Conservation (phyloP, 2,888 invertebrate species). For the Erpobdella octoculata region DNA sequence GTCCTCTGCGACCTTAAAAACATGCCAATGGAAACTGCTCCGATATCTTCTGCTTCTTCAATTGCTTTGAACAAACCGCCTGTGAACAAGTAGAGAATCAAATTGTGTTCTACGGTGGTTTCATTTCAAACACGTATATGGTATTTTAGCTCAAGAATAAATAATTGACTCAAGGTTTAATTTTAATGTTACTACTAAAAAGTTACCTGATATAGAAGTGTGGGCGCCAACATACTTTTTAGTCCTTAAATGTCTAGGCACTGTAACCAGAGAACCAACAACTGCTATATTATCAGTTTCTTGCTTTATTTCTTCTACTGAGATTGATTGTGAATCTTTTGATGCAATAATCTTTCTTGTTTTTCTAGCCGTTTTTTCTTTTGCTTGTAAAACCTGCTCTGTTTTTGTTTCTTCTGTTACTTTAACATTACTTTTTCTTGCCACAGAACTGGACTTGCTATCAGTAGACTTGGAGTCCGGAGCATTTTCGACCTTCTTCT, state of each 20-base stretch:
- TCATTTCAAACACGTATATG: too few relatives aligned
- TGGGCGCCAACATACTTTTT: neutral
- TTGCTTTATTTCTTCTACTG: neutral
- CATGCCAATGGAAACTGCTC: slow-evolving; percentile 49
- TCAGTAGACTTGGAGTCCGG: too few relatives aligned
- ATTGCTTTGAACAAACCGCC: slow-evolving; percentile 51
- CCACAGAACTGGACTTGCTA: too few relatives aligned
- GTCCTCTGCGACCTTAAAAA: slow-evolving; percentile 49
- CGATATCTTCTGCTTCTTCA: slow-evolving; percentile 46
- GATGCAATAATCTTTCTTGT: too few relatives aligned
- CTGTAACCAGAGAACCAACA: neutral
- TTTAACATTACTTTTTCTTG: too few relatives aligned
- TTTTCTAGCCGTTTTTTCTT: too few relatives aligned
- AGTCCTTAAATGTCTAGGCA: neutral
- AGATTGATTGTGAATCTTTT: too few relatives aligned
- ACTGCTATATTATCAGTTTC: neutral
- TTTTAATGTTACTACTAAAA: neutral
- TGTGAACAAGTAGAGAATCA: slow-evolving; percentile 23
- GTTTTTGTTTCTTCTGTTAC: too few relatives aligned
- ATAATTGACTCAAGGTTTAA: neutral
- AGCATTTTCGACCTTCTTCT: too few relatives aligned
- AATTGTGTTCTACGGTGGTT: neutral
- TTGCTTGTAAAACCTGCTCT: too few relatives aligned
- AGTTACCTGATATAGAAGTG: neutral
- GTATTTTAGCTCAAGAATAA: neutral